Percentiles rank a stretch among this genome's conserved stretches.
Conservation (phyloP, 2,113 vertebrate species). For the Euleptes europaea region DNA sequence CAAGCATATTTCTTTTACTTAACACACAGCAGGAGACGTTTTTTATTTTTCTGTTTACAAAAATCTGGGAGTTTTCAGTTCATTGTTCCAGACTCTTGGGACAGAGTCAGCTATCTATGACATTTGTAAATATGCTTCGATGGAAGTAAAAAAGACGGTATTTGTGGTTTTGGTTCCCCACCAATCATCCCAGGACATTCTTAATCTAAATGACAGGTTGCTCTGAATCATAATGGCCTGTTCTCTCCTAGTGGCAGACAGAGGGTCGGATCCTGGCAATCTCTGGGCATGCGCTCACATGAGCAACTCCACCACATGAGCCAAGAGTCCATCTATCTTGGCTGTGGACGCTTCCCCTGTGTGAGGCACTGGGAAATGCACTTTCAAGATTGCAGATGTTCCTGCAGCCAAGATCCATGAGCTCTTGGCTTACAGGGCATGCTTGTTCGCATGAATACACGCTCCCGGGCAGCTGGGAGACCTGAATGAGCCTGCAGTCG, state of each 20-base stretch:
- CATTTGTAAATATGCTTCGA: neutral
- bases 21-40: neutral
- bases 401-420: conserved; percentile 7
- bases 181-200: neutral
- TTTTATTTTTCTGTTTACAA: neutral
- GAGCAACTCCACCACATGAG: neutral
- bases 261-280: neutral
- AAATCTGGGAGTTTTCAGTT: neutral
- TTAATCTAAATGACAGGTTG: neutral
- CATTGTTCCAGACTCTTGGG: neutral
- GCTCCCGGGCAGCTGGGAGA: neutral
- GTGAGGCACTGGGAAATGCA: neutral
- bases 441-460: neutral
- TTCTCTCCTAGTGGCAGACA: neutral
- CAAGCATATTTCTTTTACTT: neutral
- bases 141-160: neutral
- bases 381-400: conserved; percentile 3
- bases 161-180: conserved; percentile 13
- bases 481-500: neutral
- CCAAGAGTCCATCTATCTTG: neutral
- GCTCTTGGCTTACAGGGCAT: conserved; percentile 6
- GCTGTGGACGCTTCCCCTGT: neutral
- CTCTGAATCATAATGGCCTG: neutral
- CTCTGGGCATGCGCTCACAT: neutral
- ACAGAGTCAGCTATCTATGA: neutral